phyloP scores from a whole-genome alignment of 1,140 invertebrate species.

The Papilio glaucus region DNA sequence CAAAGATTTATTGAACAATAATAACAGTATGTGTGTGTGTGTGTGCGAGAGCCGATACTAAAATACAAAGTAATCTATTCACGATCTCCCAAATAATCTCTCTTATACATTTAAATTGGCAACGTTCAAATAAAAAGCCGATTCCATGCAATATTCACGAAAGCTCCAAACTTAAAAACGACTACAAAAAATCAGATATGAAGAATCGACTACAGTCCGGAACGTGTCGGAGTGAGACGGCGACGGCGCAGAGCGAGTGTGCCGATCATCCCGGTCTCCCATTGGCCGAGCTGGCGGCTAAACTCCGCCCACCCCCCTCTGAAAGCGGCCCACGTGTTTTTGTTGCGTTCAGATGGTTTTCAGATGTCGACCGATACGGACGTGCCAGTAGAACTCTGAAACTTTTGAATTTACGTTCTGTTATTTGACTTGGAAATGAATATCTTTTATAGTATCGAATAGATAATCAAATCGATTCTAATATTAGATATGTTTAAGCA shows the following conservation, averaged over 20 bases:
- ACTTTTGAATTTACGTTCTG: slow-evolving; percentile 49
- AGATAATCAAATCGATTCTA: neutral
- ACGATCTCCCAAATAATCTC: slow-evolving; percentile 34
- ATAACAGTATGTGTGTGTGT: neutral
- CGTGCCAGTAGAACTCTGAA: slow-evolving; percentile 47
- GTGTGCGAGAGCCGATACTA: neutral
- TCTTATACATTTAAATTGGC: slow-evolving; percentile 39
- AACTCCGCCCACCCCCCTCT: slow-evolving; percentile 53
- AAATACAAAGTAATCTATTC: slow-evolving; percentile 28
- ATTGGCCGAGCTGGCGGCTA: slow-evolving; percentile 47
- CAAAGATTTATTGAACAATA: slow-evolving; percentile 7
- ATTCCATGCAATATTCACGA: slow-evolving; percentile 51
- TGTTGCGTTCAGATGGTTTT: slow-evolving; percentile 62
- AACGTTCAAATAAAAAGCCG: slow-evolving; percentile 41
- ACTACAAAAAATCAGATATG: slow-evolving; percentile 69
- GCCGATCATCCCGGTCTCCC: neutral
- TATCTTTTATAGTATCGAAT: neutral
- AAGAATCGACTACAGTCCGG: slow-evolving; percentile 68
- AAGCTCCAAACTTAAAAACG: slow-evolving; percentile 52
- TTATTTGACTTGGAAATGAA: slow-evolving; percentile 7
- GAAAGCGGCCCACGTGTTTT: slow-evolving; percentile 64
- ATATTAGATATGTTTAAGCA: no score
- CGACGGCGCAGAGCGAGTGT: slow-evolving; percentile 44
- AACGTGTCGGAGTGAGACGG: slow-evolving; percentile 55
- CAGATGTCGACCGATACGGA: slow-evolving; percentile 45